Percentiles rank a stretch among this genome's conserved stretches.
Conservation (phyloP, 1,140 invertebrate genomes). For the Drosophila pandora region DNA sequence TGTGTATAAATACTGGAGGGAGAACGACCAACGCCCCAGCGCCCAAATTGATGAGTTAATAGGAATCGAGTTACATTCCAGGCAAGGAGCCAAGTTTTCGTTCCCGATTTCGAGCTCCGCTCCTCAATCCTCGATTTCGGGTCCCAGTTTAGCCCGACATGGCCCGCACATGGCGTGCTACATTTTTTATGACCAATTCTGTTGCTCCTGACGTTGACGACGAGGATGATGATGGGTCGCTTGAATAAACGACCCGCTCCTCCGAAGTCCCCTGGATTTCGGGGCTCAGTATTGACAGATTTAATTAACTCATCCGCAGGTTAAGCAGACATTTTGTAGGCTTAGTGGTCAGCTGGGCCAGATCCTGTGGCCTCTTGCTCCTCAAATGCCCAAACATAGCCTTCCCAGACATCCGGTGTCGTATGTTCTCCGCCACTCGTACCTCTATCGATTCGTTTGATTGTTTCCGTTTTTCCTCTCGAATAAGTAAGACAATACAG, state of each 20-base stretch:
- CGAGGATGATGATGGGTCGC: slow-evolving; percentile 62
- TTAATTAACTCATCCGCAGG: slow-evolving; percentile 82
- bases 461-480: slow-evolving; percentile 80
- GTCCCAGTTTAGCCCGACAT: slow-evolving; percentile 22
- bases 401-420: slow-evolving; percentile 74
- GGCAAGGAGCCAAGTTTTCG: slow-evolving; percentile 54
- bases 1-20: slow-evolving; percentile 15
- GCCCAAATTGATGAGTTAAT: slow-evolving; percentile 83
- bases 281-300: slow-evolving; percentile 74
- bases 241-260: slow-evolving; percentile 68
- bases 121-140: slow-evolving; percentile 26
- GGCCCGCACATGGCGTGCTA: slow-evolving; percentile 71
- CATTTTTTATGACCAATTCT: slow-evolving; percentile 68
- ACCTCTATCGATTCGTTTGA: slow-evolving; percentile 74
- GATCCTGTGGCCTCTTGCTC: slow-evolving; percentile 53
- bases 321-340: slow-evolving; percentile 81
- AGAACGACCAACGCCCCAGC: slow-evolving; percentile 64
- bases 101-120: slow-evolving; percentile 7
- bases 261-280: slow-evolving; percentile 4
- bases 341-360: slow-evolving; percentile 45
- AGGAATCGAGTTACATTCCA: slow-evolving; percentile 83
- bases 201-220: slow-evolving; percentile 6
- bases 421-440: slow-evolving; percentile 66
- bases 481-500: slow-evolving; percentile 42
- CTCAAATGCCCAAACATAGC: slow-evolving; percentile 40